Evolutionary conservation across 2,113 vertebrate genomes (phyloP).

Genomic region (Melanerpes formicivorus): DNA sequence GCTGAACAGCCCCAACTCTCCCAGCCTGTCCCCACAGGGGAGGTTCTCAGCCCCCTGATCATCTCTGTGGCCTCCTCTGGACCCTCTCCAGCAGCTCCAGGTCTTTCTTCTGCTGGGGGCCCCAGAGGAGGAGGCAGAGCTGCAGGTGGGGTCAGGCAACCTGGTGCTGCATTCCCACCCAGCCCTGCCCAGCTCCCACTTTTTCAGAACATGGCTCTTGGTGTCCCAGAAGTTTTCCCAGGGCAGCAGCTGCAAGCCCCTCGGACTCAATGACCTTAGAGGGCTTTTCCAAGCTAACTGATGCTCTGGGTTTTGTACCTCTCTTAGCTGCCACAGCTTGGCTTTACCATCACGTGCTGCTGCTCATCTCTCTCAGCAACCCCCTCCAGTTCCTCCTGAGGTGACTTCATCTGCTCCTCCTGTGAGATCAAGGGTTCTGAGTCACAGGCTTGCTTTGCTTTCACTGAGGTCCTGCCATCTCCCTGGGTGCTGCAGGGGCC

Average conservation of each 20-base stretch:
- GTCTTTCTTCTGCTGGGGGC: too few species aligned
- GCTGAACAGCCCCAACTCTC: too few species aligned
- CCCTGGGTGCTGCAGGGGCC: neutral
- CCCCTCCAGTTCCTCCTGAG: neutral
- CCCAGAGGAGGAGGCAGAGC: too few species aligned
- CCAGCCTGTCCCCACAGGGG: too few species aligned
- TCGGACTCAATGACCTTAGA: neutral
- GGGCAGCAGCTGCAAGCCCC: neutral
- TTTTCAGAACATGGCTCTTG: fast-evolving
- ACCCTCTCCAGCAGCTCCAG: too few species aligned
- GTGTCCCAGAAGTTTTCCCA: neutral
- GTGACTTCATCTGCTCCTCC: neutral
- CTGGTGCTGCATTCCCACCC: neutral
- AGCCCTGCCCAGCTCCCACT: neutral
- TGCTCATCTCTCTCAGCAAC: neutral
- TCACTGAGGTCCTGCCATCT: fast-evolving
- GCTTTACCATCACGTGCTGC: fast-evolving
- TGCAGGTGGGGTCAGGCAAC: too few species aligned
- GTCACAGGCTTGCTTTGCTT: neutral
- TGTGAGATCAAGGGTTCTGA: neutral
- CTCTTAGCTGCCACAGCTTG: neutral
- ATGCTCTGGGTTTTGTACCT: too few species aligned
- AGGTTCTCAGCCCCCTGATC: too few species aligned
- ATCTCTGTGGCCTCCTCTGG: too few species aligned
- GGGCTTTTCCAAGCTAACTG: neutral